Conservation (phyloP, 2,797 vertebrate species). For the Schizothorax lantsangensis region DNA sequence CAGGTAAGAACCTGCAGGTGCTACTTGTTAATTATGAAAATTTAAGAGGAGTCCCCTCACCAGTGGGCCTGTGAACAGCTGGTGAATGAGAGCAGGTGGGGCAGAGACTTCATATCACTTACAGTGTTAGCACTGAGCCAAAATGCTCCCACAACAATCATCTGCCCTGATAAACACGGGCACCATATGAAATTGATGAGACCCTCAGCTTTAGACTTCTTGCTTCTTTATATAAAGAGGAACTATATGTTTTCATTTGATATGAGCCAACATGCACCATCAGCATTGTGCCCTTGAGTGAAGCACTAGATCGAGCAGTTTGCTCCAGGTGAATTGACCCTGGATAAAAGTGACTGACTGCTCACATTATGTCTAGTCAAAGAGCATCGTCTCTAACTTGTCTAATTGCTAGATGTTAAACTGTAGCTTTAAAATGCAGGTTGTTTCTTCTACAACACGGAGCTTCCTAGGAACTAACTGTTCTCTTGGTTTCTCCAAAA, state of each 20-base stretch:
- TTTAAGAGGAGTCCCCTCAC: slow-evolving; percentile 59
- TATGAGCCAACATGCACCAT: background rate
- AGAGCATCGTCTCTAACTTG: background rate
- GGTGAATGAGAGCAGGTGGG: slow-evolving; percentile 57
- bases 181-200: slow-evolving; percentile 69
- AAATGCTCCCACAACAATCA: slow-evolving; percentile 67
- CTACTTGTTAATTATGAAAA: slow-evolving; percentile 64
- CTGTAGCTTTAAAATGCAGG: slow-evolving; percentile 5
- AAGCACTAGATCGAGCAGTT: background rate
- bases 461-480: slow-evolving; percentile 11
- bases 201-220: slow-evolving; percentile 70
- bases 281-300: background rate
- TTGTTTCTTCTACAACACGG: background rate
- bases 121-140: slow-evolving; percentile 59
- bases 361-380: background rate
- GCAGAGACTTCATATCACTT: slow-evolving; percentile 69
- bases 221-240: slow-evolving; percentile 5
- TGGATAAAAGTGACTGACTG: background rate
- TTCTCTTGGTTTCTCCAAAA: slow-evolving; percentile 27
- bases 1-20: slow-evolving; percentile 53
- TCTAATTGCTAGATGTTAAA: background rate
- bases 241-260: background rate
- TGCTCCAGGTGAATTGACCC: background rate
- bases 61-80: slow-evolving; percentile 71
- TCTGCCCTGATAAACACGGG: slow-evolving; percentile 52